Percentiles rank a stretch among this genome's conserved stretches.
phyloP scores from a whole-genome alignment of 2,888 invertebrate species.

The Timandra comae region DNA sequence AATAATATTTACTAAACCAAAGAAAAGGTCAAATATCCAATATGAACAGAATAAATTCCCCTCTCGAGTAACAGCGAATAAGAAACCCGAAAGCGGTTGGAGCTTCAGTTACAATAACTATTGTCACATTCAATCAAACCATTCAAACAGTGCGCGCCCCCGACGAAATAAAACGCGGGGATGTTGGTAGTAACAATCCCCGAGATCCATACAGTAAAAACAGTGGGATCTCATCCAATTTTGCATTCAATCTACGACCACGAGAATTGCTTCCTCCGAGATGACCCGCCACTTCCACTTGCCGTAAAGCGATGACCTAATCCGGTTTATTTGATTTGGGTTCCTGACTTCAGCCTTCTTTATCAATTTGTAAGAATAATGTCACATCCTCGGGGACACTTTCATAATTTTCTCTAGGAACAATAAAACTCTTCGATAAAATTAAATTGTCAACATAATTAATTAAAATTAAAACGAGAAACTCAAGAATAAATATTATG shows the following conservation, averaged over 20 bases:
- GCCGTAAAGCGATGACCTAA: slow-evolving; percentile 74
- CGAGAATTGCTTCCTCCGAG: slow-evolving; percentile 71
- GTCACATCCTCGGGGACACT: slow-evolving; percentile 30
- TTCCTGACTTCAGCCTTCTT: slow-evolving; percentile 59
- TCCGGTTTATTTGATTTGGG: slow-evolving; percentile 74
- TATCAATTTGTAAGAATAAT: slow-evolving; percentile 56
- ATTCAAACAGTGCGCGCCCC: slow-evolving; percentile 55
- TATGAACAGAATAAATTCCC: slow-evolving; percentile 39
- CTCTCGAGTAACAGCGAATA: slow-evolving; percentile 37
- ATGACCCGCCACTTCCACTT: slow-evolving; percentile 71
- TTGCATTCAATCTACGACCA: slow-evolving; percentile 75
- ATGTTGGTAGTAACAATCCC: slow-evolving; percentile 51
- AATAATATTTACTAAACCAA: slow-evolving; percentile 29
- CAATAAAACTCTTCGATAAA: slow-evolving; percentile 20
- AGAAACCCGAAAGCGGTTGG: slow-evolving; percentile 41
- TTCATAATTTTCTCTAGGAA: slow-evolving; percentile 22
- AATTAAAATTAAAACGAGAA: too few relatives aligned
- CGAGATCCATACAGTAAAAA: slow-evolving; percentile 65
- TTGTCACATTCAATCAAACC: slow-evolving; percentile 73
- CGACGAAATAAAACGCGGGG: slow-evolving; percentile 59
- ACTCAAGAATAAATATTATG: too few relatives aligned
- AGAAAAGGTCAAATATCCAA: slow-evolving; percentile 33
- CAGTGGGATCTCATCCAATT: slow-evolving; percentile 73
- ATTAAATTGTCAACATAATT: too few relatives aligned
- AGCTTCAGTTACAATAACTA: slow-evolving; percentile 62